Percentiles rank a stretch among this genome's conserved stretches.
Evolutionary conservation across 2,888 invertebrate species (phyloP).

Genomic region (Neria commutata): DNA sequence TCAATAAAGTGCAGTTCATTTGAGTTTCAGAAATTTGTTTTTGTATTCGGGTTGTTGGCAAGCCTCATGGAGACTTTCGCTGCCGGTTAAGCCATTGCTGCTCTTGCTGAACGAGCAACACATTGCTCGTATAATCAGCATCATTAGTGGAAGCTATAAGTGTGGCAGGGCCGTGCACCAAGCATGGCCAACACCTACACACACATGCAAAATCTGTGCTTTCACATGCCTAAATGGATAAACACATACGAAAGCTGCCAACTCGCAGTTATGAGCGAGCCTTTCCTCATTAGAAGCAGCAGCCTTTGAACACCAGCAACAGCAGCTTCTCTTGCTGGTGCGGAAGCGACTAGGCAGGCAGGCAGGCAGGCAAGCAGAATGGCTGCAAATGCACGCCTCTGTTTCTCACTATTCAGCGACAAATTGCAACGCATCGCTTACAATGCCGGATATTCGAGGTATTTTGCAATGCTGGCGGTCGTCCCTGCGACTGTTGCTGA

Average conservation of each 20-base stretch:
- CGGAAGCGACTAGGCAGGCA: neutral
- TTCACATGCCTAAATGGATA: constrained; percentile 24
- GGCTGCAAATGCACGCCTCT: neutral
- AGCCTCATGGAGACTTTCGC: no score
- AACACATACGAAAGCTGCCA: constrained; percentile 4
- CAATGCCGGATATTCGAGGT: no score
- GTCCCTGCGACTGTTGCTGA: constrained; percentile 28
- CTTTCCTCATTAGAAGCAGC: constrained; percentile 39
- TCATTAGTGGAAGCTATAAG: constrained; percentile 21
- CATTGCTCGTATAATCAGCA: constrained; percentile 24
- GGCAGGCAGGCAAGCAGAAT: no score
- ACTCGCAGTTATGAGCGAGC: constrained; percentile 36
- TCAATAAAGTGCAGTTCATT: no score
- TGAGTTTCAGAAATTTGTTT: no score
- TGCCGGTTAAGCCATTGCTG: no score
- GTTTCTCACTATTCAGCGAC: neutral
- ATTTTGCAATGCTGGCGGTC: constrained; percentile 3
- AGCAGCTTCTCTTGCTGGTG: no score
- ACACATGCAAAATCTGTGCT: constrained; percentile 15
- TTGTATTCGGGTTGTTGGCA: no score
- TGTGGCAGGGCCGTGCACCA: neutral
- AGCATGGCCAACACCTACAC: neutral
- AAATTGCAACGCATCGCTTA: constrained; percentile 3
- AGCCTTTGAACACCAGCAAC: neutral
- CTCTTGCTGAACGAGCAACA: neutral